Evolutionary conservation across 2,888 invertebrate species (phyloP).

Genomic region (Hofmannophila pseudospretella): DNA sequence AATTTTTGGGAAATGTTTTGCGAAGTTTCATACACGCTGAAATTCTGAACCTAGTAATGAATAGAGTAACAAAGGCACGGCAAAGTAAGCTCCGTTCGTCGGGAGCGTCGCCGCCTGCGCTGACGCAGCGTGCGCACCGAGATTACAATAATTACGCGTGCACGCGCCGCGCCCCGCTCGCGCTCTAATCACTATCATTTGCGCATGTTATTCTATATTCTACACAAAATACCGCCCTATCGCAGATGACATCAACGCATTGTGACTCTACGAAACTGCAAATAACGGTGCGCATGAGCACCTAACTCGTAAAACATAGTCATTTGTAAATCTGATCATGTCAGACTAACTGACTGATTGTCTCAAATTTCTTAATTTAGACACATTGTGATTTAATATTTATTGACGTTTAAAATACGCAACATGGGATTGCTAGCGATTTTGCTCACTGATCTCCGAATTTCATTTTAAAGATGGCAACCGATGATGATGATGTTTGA

Average conservation of each 20-base stretch:
- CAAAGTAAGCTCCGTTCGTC: neutral
- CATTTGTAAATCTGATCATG: too few relatives aligned
- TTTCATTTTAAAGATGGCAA: too few relatives aligned
- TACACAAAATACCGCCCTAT: constrained; percentile 61
- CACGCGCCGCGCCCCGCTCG: constrained; percentile 59
- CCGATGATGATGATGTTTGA: too few relatives aligned
- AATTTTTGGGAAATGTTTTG: too few relatives aligned
- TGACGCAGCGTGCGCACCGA: constrained; percentile 41
- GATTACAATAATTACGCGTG: constrained; percentile 73
- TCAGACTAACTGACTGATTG: too few relatives aligned
- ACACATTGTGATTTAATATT: too few relatives aligned
- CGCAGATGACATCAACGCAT: constrained; percentile 48
- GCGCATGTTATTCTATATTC: constrained; percentile 71
- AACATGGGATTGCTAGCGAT: too few relatives aligned
- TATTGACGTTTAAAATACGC: too few relatives aligned
- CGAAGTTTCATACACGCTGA: too few relatives aligned
- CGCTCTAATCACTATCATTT: constrained; percentile 73
- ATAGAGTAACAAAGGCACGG: constrained; percentile 21
- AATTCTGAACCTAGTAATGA: too few relatives aligned
- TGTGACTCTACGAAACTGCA: constrained; percentile 13
- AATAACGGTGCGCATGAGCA: constrained; percentile 8
- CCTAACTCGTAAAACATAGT: constrained; percentile 1
- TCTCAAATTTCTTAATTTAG: too few relatives aligned
- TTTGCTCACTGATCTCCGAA: too few relatives aligned
- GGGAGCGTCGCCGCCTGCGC: constrained; percentile 21